Percentiles rank a stretch among this genome's conserved stretches.
Conservation (phyloP, 1,140 invertebrate genomes). For the Ostrea edulis region DNA sequence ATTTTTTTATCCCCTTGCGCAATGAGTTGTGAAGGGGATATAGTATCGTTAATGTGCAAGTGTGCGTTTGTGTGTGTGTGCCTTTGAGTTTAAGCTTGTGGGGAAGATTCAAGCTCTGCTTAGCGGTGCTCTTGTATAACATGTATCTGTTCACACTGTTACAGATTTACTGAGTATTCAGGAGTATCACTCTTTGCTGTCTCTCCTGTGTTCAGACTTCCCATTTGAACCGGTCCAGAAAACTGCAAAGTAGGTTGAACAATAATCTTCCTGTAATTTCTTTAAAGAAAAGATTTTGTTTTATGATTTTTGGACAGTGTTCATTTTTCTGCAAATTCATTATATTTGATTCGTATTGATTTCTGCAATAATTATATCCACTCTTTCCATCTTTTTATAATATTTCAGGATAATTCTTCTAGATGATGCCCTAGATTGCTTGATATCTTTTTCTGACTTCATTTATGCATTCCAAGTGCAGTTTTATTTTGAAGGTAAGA, state of each 20-base stretch:
- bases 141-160: conserved; percentile 35
- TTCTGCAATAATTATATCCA: background rate
- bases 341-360: background rate
- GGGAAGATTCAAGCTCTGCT: no score
- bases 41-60: no score
- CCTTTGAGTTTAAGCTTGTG: no score
- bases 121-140: background rate
- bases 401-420: conserved; percentile 76
- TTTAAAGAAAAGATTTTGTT: background rate
- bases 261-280: background rate
- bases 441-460: conserved; percentile 78
- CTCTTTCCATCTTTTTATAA: background rate
- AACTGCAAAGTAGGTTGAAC: conserved; percentile 73
- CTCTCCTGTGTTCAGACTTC: conserved; percentile 77
- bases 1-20: no score
- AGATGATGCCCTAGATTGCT: conserved; percentile 78
- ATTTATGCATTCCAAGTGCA: conserved; percentile 79
- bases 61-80: no score
- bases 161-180: conserved; percentile 77
- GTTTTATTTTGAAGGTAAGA: conserved; percentile 79
- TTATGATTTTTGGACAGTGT: background rate
- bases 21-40: no score
- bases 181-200: conserved; percentile 77
- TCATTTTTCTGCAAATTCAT: no score
- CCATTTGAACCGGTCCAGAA: conserved; percentile 78